phyloP scores from a whole-genome alignment of 2,888 invertebrate species.

The Magallana nippona region DNA sequence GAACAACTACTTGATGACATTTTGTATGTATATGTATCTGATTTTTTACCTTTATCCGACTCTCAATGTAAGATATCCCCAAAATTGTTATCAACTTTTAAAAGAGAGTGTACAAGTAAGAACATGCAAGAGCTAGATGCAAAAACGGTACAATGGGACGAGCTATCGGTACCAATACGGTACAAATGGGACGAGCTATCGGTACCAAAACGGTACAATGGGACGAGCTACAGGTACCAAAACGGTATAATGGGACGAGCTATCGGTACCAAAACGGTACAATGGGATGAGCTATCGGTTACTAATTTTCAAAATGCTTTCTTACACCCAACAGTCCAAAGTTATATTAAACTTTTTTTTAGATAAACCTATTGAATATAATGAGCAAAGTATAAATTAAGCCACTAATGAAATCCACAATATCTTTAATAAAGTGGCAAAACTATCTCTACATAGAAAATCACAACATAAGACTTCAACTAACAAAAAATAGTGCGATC shows the following conservation, averaged over 20 bases:
- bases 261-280: no score
- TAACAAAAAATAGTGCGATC: not conserved
- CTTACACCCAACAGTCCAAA: not conserved
- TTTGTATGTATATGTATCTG: not conserved
- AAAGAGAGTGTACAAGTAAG: not conserved
- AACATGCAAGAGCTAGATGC: slow-evolving; percentile 19
- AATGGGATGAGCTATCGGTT: not conserved
- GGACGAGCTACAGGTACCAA: no score
- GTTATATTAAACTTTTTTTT: not conserved
- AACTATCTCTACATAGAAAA: not conserved
- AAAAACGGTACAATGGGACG: not conserved
- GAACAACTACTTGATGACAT: slow-evolving; percentile 17
- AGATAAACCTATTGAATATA: not conserved
- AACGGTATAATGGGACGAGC: no score
- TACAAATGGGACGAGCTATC: no score
- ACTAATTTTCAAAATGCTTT: not conserved
- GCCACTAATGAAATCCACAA: not conserved
- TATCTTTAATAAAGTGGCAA: not conserved
- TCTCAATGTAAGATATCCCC: not conserved
- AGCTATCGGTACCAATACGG: no score
- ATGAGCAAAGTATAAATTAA: not conserved
- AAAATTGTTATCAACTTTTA: slow-evolving; percentile 11
- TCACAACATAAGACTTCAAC: not conserved
- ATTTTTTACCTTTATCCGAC: slow-evolving; percentile 11
- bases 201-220: no score